phyloP scores from a whole-genome alignment of 2,888 invertebrate species.

The Beris chalybata region DNA sequence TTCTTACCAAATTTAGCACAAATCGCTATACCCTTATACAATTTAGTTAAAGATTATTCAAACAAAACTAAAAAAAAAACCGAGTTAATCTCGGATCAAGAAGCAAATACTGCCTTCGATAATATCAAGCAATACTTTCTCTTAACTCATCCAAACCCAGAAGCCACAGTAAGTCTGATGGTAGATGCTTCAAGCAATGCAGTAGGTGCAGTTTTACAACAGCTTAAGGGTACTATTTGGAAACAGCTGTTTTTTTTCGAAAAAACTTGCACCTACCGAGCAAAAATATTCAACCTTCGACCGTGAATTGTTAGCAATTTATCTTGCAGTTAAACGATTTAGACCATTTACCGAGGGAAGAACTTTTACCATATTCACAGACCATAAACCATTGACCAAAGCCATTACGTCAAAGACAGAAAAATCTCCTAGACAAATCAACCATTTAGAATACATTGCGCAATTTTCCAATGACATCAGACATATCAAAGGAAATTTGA shows the following conservation, averaged over 20 bases:
- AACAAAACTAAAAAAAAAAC: too few relatives aligned
- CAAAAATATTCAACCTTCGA: slow-evolving; percentile 46
- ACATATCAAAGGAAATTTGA: too few relatives aligned
- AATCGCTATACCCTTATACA: slow-evolving; percentile 43
- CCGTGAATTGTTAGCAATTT: slow-evolving; percentile 47
- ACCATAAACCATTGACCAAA: slow-evolving; percentile 5
- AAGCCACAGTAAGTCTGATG: too few relatives aligned
- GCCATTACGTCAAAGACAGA: neutral
- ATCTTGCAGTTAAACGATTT: slow-evolving; percentile 46
- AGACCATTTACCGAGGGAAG: neutral
- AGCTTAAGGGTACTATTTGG: slow-evolving; percentile 42
- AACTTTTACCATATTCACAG: too few relatives aligned
- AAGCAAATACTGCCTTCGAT: too few relatives aligned
- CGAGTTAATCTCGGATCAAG: too few relatives aligned
- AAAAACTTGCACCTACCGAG: slow-evolving; percentile 45
- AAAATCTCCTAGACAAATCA: slow-evolving; percentile 40
- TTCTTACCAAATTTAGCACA: slow-evolving; percentile 29
- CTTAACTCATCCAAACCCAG: too few relatives aligned
- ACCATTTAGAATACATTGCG: slow-evolving; percentile 9
- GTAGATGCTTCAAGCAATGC: slow-evolving; percentile 48
- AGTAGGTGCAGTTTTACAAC: slow-evolving; percentile 51
- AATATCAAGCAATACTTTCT: too few relatives aligned
- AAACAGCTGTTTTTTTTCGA: slow-evolving; percentile 50
- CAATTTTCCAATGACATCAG: neutral
- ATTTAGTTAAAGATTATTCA: slow-evolving; percentile 3